phyloP scores from a whole-genome alignment of 2,113 vertebrate species.

The Tragelaphus imberbis region DNA sequence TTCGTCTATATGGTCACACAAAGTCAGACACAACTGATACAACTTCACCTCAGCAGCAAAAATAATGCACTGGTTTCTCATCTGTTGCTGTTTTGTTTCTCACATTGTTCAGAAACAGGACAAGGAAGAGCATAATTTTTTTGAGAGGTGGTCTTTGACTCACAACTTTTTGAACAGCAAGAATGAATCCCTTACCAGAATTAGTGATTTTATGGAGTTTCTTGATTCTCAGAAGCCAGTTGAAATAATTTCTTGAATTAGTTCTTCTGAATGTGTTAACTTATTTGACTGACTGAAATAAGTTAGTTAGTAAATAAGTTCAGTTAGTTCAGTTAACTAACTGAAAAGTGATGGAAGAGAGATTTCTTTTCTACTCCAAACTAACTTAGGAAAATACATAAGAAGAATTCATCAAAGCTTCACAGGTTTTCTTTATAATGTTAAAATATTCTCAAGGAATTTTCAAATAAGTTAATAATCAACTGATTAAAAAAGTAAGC shows the following conservation, averaged over 20 bases:
- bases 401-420: background rate
- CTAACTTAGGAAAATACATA: background rate
- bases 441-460: background rate
- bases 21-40: no score
- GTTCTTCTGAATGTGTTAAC: background rate
- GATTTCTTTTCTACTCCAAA: background rate
- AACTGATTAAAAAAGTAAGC: background rate
- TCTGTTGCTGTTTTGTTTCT: background rate
- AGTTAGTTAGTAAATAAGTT: no score
- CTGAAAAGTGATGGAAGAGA: background rate
- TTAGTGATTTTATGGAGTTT: background rate
- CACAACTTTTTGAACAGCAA: background rate
- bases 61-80: background rate
- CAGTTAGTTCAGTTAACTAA: no score
- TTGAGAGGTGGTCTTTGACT: background rate
- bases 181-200: background rate
- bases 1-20: no score
- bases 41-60: no score
- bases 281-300: background rate
- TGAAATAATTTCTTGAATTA: background rate
- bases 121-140: background rate
- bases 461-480: background rate
- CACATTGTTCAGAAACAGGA: background rate
- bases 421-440: background rate
- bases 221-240: background rate